Percentiles rank a stretch among this genome's conserved stretches.
These are phyloP conservation scores for Caenorhabditis parvicauda DNA, from an alignment of 2,888 invertebrate species.

Conservation along the genomic window DNA sequence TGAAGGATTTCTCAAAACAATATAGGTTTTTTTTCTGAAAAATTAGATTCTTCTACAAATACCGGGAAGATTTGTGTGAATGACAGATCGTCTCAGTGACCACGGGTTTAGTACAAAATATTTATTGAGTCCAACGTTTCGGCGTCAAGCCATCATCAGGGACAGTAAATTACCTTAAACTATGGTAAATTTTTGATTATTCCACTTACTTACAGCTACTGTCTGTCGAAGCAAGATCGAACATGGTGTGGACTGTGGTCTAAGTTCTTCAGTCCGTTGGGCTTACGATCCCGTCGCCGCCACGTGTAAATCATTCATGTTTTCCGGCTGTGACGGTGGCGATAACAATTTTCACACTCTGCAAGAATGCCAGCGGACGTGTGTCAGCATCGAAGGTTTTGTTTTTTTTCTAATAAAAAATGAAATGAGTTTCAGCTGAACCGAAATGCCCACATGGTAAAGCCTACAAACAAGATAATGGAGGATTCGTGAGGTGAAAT, in stretches of 20 bases:
- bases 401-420: not conserved
- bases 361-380: constrained; percentile 41
- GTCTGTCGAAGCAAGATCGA: constrained; percentile 9
- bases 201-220: not conserved
- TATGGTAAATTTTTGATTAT: too few relatives aligned
- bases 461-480: constrained; percentile 34
- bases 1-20: too few relatives aligned
- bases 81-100: too few relatives aligned
- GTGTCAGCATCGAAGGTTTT: constrained; percentile 39
- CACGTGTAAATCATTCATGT: constrained; percentile 42
- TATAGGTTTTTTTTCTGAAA: too few relatives aligned
- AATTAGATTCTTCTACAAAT: too few relatives aligned
- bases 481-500: constrained; percentile 43
- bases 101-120: too few relatives aligned
- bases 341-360: constrained; percentile 44
- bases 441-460: constrained; percentile 47
- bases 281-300: constrained; percentile 16
- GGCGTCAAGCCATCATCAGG: too few relatives aligned
- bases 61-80: too few relatives aligned
- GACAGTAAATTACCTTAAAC: too few relatives aligned
- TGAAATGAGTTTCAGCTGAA: constrained; percentile 28
- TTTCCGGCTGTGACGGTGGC: constrained; percentile 40
- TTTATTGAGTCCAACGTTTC: too few relatives aligned
- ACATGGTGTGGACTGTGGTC: constrained; percentile 7
- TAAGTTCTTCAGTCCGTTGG: not conserved